These are phyloP conservation scores for Allygus modestus DNA, from an alignment of 2,888 invertebrate species.

Conservation along the genomic window DNA sequence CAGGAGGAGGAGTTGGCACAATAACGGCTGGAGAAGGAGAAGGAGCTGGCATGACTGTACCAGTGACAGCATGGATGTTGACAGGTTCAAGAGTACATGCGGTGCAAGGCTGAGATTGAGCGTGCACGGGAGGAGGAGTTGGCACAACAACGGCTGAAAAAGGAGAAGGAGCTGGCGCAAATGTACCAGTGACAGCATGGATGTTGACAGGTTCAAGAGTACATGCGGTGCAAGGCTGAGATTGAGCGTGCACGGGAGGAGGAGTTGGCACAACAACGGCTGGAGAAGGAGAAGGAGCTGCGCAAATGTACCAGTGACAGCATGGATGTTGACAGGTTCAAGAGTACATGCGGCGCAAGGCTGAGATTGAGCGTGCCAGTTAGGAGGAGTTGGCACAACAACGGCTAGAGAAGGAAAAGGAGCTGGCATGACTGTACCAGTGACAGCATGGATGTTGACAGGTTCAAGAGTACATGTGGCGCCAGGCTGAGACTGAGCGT, in stretches of 20 bases:
- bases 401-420: no score
- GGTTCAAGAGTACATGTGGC: no score
- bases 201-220: slow-evolving; percentile 77
- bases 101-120: slow-evolving; percentile 80
- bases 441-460: no score
- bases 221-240: slow-evolving; percentile 80
- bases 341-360: slow-evolving; percentile 81
- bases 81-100: slow-evolving; percentile 80
- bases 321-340: slow-evolving; percentile 74
- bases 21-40: no score
- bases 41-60: no score
- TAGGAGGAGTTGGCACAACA: slow-evolving; percentile 79
- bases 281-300: no score
- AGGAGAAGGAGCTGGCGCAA: no score
- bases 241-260: slow-evolving; percentile 79
- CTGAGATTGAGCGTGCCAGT: slow-evolving; percentile 79
- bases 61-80: neutral
- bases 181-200: no score
- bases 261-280: slow-evolving; percentile 77
- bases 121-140: slow-evolving; percentile 77
- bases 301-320: no score
- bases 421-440: no score
- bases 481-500: no score
- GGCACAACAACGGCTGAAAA: slow-evolving; percentile 77
- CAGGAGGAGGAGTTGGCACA: no score